Conservation (phyloP, 2,888 invertebrate species). For the Apotomis turbidana region DNA sequence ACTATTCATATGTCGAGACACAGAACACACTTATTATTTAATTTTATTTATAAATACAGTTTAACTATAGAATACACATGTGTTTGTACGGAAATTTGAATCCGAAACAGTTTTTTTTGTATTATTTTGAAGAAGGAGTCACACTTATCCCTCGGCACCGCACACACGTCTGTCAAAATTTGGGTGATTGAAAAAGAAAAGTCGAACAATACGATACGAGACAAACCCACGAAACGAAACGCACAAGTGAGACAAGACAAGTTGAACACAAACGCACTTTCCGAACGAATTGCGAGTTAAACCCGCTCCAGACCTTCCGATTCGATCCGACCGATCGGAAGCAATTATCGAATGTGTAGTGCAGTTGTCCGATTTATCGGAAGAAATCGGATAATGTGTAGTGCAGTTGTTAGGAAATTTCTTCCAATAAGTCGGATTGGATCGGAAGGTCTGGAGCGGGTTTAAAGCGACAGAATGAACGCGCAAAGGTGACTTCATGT, state of each 20-base stretch:
- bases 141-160: conserved; percentile 5
- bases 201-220: background rate
- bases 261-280: background rate
- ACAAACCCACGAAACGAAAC: conserved; percentile 33
- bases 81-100: background rate
- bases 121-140: conserved; percentile 25
- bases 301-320: no score
- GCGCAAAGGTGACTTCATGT: background rate
- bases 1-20: conserved; percentile 8
- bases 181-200: conserved; percentile 7
- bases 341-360: no score
- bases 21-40: conserved; percentile 7
- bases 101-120: conserved; percentile 15
- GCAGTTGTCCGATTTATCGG: no score
- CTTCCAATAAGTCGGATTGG: no score
- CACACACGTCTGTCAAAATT: conserved; percentile 34
- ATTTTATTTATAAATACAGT: conserved; percentile 1
- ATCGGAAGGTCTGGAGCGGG: no score
- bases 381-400: no score
- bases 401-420: no score
- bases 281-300: conserved; percentile 14
- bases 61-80: background rate
- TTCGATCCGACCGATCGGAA: no score
- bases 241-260: conserved; percentile 8
- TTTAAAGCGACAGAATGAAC: conserved; percentile 9